These are phyloP conservation scores for Magallana nippona DNA, from an alignment of 2,888 invertebrate species.

Conservation along the genomic window DNA sequence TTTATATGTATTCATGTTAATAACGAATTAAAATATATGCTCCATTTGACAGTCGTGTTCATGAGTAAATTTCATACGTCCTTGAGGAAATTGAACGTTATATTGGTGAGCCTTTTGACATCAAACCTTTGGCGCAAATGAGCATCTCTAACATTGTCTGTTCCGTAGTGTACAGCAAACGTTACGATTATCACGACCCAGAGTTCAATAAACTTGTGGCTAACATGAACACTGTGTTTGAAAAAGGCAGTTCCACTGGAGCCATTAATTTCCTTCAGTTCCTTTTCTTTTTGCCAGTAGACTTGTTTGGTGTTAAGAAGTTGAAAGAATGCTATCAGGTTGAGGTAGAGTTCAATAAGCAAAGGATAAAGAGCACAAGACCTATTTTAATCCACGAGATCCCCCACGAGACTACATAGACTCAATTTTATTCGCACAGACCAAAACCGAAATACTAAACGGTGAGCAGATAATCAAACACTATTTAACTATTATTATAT, in stretches of 20 bases:
- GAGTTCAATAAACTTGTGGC: not conserved
- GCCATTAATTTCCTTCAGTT: not conserved
- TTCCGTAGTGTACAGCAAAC: not conserved
- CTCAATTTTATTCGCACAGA: not conserved
- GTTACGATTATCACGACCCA: not conserved
- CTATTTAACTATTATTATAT: not conserved
- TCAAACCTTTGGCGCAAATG: not conserved
- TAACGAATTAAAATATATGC: too few species aligned
- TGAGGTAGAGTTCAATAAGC: not conserved
- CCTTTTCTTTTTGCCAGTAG: constrained; percentile 36
- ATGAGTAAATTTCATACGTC: too few species aligned
- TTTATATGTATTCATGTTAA: too few species aligned
- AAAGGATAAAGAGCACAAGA: not conserved
- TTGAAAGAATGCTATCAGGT: not conserved
- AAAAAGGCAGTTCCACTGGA: not conserved
- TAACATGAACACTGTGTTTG: constrained; percentile 10
- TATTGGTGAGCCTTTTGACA: too few species aligned
- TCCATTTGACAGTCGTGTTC: too few species aligned
- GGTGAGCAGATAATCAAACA: not conserved
- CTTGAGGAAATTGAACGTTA: too few species aligned
- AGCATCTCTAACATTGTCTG: not conserved
- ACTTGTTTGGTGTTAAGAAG: constrained; percentile 30
- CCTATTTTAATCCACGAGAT: not conserved
- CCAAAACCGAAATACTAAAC: not conserved
- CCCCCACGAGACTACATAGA: constrained; percentile 14